phyloP scores from a whole-genome alignment of 2,888 invertebrate species.

The Nymphalis urticae region DNA sequence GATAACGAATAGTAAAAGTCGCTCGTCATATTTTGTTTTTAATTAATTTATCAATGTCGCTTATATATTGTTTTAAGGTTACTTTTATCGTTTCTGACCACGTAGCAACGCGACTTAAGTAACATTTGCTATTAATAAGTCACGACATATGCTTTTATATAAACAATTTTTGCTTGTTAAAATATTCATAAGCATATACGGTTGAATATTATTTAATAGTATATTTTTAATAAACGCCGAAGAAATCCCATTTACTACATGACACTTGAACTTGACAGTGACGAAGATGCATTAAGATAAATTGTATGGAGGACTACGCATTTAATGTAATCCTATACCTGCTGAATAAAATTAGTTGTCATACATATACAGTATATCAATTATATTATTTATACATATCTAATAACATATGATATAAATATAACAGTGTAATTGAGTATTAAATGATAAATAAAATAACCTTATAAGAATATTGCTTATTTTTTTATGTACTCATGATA shows the following conservation, averaged over 20 bases:
- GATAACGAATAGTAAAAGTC: not conserved
- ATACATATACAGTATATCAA: too few relatives aligned
- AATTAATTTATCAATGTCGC: not conserved
- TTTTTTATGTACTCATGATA: too few relatives aligned
- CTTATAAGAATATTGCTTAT: too few relatives aligned
- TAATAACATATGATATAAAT: too few relatives aligned
- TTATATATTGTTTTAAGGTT: not conserved
- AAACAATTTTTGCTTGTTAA: not conserved
- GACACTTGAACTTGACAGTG: conserved; percentile 19
- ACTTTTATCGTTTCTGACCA: not conserved
- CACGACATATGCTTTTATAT: not conserved
- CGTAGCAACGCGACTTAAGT: not conserved
- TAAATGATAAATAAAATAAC: too few relatives aligned
- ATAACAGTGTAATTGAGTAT: too few relatives aligned
- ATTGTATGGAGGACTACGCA: conserved; percentile 2
- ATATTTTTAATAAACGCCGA: conserved; percentile 3
- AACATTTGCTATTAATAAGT: not conserved
- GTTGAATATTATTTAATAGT: not conserved
- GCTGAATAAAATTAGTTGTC: not conserved
- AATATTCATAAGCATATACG: not conserved
- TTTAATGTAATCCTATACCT: not conserved
- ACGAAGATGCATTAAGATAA: conserved; percentile 24
- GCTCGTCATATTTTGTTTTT: not conserved
- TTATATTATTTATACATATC: too few relatives aligned
- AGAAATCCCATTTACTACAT: conserved; percentile 12